Base-by-base conservation (phyloP, 2,113 vertebrate species). In the Steatornis caripensis region DNA sequence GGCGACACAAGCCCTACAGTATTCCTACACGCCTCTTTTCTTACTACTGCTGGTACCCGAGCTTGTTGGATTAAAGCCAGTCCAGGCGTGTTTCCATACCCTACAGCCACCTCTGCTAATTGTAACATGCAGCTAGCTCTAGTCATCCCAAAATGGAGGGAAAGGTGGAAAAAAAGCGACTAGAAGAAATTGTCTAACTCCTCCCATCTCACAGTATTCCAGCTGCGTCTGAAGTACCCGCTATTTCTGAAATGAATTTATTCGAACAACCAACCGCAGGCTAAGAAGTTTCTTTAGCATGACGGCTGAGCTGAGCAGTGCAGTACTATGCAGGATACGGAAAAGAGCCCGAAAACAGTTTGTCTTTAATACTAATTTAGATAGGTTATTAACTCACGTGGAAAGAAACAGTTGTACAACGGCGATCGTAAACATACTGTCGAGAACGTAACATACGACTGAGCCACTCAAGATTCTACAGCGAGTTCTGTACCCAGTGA, bases 401-500 rank as follows among this genome's bases (percentile, higher is more conserved):
- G 65, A 43, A 27, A 39, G 11, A 34, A 93, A 48, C 0, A 26
- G 57, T 30, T 2, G 24, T 43, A 26, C 18, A 17, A 48, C 43
- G 3, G 29, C 1, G 4, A 36, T 9, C 2, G 10, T 20, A 37
- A 80, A 77, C 1, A 5, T 0, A 2, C 34, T 22, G 34, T 1
- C 0, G 34, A n/a, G 69, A 62, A 15, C 1, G 2, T 8, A 61
- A 61, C 0, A 13, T 6, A 9, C 19, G 7, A 4, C 43, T 6
- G 65, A 85, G 46, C 16, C 24, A 6, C 12, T 43, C 5, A 0
- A 26, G n/a, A 19, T 6, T 23, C 6, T 6, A 36, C n/a, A 34
- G 34, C 1, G 1, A 5, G 48, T 6, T 41, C 61, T 30, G 34
- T 2, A 15, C 10, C 5, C 5, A 9, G 5, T 0, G 20, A 30